phyloP scores from a whole-genome alignment of 2,797 vertebrate genomes.

The Anomalospiza imberbis region DNA sequence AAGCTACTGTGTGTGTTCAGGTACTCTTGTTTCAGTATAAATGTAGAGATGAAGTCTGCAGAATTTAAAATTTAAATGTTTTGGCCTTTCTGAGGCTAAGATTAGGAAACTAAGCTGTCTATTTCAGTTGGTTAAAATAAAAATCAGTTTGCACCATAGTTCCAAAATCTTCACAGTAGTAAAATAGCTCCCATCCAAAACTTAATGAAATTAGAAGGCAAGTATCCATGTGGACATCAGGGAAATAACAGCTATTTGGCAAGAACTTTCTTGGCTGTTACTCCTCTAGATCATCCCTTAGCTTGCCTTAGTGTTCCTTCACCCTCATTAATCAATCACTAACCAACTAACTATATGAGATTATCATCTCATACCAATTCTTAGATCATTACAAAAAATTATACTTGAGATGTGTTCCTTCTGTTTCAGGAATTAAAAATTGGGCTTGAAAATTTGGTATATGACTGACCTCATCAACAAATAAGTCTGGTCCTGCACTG shows the following conservation, averaged over 20 bases:
- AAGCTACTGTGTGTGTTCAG: neutral
- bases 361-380: constrained; percentile 25
- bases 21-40: neutral
- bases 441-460: constrained; percentile 19
- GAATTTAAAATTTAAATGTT: neutral
- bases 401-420: constrained; percentile 23
- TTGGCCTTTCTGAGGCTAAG: neutral
- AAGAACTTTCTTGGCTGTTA: neutral
- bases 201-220: neutral
- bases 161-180: constrained; percentile 1
- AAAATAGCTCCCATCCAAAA: neutral
- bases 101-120: neutral
- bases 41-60: neutral
- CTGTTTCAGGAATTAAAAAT: constrained; percentile 29
- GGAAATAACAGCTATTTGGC: constrained; percentile 1
- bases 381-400: constrained; percentile 15
- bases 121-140: neutral
- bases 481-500: neutral
- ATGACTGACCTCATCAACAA: neutral
- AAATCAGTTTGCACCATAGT: neutral
- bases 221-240: neutral
- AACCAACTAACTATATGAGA: constrained; percentile 18
- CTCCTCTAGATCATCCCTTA: neutral
- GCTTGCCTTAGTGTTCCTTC: neutral
- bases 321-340: neutral